phyloP scores from a whole-genome alignment of 37 sponge, comb jelly and placozoan genomes.

The Halichondria panicea region DNA sequence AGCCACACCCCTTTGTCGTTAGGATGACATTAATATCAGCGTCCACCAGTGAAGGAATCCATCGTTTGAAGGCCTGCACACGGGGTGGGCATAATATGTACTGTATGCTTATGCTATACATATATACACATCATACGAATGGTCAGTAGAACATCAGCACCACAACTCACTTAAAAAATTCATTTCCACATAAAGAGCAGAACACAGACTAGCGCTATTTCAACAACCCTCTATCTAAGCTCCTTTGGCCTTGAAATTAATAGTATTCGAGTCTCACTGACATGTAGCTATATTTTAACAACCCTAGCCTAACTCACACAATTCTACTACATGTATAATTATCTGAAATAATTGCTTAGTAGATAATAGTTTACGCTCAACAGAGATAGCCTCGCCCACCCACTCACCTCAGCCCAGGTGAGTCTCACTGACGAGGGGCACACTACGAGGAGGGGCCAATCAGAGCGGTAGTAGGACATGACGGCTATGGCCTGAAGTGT shows the following conservation, averaged over 20 bases:
- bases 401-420: conserved; percentile 81
- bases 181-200: too few relatives aligned
- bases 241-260: too few relatives aligned
- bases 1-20: conserved; percentile 8
- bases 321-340: too few relatives aligned
- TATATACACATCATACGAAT: background rate
- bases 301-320: background rate
- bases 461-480: conserved; percentile 68
- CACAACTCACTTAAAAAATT: too few relatives aligned
- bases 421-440: conserved; percentile 90
- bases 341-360: background rate
- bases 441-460: conserved; percentile 92
- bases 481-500: conserved; percentile 91
- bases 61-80: conserved; percentile 62
- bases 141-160: background rate
- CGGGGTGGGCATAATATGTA: too few relatives aligned
- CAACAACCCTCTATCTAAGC: too few relatives aligned
- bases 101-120: too few relatives aligned
- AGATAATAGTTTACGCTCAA: background rate
- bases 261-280: background rate
- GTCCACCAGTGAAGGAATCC: conserved; percentile 75
- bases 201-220: too few relatives aligned
- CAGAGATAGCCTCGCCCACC: background rate
- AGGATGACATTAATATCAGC: conserved; percentile 68
- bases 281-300: background rate